Percentiles rank a stretch among this genome's conserved stretches.
Conservation (phyloP, 2,888 invertebrate genomes). For the Drosophila longiperda region DNA sequence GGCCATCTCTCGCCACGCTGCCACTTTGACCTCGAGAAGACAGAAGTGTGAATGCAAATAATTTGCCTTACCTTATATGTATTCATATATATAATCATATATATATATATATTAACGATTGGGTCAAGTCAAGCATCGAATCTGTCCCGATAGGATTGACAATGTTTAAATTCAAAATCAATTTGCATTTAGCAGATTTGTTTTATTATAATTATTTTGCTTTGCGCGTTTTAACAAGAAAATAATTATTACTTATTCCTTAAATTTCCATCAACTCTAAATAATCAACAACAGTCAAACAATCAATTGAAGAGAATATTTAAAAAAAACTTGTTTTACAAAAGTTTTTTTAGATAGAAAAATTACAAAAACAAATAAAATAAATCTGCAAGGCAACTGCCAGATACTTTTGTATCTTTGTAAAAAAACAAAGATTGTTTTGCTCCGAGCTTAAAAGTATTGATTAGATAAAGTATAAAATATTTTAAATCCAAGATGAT, state of each 20-base stretch:
- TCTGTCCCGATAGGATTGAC: not conserved
- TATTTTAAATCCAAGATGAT: not conserved
- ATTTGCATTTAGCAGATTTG: not conserved
- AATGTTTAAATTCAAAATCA: not conserved
- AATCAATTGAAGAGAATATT: not conserved
- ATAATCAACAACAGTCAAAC: not conserved
- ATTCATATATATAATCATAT: not conserved
- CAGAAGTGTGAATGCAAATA: not conserved
- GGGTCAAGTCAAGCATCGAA: not conserved
- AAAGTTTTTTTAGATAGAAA: too few relatives aligned
- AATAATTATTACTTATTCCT: not conserved
- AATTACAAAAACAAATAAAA: not conserved
- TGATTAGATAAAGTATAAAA: not conserved
- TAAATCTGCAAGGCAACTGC: not conserved
- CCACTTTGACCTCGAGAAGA: not conserved
- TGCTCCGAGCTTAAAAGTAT: not conserved
- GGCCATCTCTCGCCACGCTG: not conserved
- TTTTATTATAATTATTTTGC: not conserved
- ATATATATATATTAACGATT: not conserved
- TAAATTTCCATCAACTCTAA: not conserved
- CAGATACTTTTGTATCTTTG: not conserved
- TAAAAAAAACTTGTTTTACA: not conserved
- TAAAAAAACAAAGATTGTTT: not conserved
- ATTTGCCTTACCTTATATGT: not conserved
- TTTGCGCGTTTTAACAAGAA: not conserved